Evolutionary conservation across 2,797 vertebrate species (phyloP).

Genomic region (Margarornis squamiger): DNA sequence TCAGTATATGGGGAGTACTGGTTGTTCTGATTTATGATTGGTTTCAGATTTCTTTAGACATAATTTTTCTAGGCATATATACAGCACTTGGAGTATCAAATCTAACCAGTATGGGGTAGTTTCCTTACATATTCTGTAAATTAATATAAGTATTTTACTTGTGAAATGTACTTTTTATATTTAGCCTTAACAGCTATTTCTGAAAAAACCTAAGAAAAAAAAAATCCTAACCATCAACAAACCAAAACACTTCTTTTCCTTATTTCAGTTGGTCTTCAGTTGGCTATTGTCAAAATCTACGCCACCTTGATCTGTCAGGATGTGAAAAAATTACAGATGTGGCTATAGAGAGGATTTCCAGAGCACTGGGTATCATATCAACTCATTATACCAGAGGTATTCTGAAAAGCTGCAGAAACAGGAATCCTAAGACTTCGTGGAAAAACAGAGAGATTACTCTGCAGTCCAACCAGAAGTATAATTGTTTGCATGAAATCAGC

Average conservation of each 20-base stretch:
- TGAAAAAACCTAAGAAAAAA: not conserved
- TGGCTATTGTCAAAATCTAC: conserved; percentile 85
- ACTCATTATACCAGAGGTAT: conserved; percentile 62
- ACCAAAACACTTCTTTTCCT: not conserved
- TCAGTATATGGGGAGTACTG: not conserved
- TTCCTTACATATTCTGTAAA: not conserved
- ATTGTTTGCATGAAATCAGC: conserved; percentile 58
- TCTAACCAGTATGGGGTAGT: not conserved
- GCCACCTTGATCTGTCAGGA: conserved; percentile 93
- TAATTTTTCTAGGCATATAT: not conserved
- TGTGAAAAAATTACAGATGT: conserved; percentile 93
- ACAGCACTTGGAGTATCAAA: not conserved
- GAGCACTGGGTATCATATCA: conserved; percentile 85
- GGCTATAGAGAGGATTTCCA: conserved; percentile 87
- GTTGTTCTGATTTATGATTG: not conserved
- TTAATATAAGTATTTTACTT: not conserved
- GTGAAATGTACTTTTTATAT: not conserved
- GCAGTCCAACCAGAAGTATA: conserved; percentile 69
- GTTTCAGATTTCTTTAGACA: not conserved
- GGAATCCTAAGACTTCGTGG: conserved; percentile 62
- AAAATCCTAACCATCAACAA: not conserved
- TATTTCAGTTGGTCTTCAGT: conserved; percentile 86
- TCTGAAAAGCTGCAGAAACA: conserved; percentile 75
- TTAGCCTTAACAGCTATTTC: not conserved
- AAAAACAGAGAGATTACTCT: conserved; percentile 78